Conservation (phyloP, 2,797 vertebrate genomes). For the Zenarchopterus dispar region DNA sequence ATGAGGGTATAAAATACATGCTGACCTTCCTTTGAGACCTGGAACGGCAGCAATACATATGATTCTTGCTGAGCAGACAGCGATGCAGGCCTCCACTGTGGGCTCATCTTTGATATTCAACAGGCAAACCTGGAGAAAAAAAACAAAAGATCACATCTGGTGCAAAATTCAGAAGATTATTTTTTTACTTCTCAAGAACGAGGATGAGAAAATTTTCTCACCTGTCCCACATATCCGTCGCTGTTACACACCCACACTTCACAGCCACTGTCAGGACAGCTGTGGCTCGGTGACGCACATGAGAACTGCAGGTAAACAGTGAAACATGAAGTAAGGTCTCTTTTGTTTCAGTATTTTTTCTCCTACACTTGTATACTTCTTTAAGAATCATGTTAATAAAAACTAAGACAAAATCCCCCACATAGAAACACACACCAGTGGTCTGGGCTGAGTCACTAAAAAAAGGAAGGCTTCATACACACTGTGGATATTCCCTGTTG, state of each 20-base stretch:
- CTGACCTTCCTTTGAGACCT: conserved; percentile 86
- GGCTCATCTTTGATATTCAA: conserved; percentile 94
- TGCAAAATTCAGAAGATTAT: background rate
- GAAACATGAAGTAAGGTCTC: background rate
- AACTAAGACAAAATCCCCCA: too few species aligned
- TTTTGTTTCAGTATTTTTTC: background rate
- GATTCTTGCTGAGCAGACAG: conserved; percentile 95
- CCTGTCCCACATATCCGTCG: conserved; percentile 97
- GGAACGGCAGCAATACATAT: conserved; percentile 96
- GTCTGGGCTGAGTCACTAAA: background rate
- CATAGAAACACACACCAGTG: background rate
- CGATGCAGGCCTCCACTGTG: conserved; percentile 96
- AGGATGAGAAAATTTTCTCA: conserved; percentile 67
- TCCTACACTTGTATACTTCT: too few species aligned
- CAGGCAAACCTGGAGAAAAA: conserved; percentile 89
- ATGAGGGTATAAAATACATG: too few species aligned
- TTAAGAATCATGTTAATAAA: too few species aligned
- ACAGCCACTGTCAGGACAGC: conserved; percentile 88
- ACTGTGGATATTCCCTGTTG: background rate
- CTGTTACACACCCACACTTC: conserved; percentile 99
- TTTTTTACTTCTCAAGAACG: too few species aligned
- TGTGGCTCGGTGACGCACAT: conserved; percentile 94
- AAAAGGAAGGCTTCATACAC: background rate
- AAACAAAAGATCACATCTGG: background rate
- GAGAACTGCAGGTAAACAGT: conserved; percentile 77